These are phyloP conservation scores for Sebastes matsubarae DNA, from an alignment of 2,797 vertebrate species.

Conservation along the genomic window DNA sequence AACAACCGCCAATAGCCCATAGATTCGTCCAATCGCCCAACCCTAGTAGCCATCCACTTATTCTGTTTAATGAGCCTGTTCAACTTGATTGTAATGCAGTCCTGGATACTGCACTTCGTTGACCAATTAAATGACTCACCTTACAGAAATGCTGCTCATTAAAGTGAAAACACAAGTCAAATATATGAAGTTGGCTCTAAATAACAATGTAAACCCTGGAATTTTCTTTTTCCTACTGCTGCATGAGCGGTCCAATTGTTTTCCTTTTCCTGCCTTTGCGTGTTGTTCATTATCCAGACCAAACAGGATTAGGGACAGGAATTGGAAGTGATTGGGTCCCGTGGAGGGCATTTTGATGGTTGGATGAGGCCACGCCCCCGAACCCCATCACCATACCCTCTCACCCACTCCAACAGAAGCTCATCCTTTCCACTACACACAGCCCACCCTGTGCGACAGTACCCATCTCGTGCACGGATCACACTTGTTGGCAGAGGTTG, in stretches of 20 bases:
- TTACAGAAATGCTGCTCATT: neutral
- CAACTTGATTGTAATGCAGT: neutral
- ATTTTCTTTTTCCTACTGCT: conserved; percentile 20
- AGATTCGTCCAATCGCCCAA: too few species aligned
- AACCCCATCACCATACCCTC: neutral
- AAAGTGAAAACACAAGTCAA: conserved; percentile 8
- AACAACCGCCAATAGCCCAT: too few species aligned
- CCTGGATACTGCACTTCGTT: neutral
- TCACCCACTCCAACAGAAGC: conserved; percentile 1
- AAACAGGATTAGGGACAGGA: conserved; percentile 46
- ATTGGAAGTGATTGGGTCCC: conserved; percentile 15
- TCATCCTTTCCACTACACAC: conserved; percentile 27
- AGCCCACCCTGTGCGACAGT: conserved; percentile 4
- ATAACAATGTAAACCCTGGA: conserved; percentile 13
- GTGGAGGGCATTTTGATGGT: conserved; percentile 49
- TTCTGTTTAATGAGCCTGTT: neutral
- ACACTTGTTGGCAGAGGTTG: conserved; percentile 45
- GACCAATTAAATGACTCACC: neutral
- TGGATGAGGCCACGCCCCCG: conserved; percentile 23
- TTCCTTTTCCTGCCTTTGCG: conserved; percentile 32
- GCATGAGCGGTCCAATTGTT: conserved; percentile 3
- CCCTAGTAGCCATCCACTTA: neutral
- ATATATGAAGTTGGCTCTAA: neutral
- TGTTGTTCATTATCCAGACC: conserved; percentile 50
- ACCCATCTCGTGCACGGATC: conserved; percentile 40